These are phyloP conservation scores for Lycia hirtaria DNA, from an alignment of 2,888 invertebrate genomes.

Conservation along the genomic window DNA sequence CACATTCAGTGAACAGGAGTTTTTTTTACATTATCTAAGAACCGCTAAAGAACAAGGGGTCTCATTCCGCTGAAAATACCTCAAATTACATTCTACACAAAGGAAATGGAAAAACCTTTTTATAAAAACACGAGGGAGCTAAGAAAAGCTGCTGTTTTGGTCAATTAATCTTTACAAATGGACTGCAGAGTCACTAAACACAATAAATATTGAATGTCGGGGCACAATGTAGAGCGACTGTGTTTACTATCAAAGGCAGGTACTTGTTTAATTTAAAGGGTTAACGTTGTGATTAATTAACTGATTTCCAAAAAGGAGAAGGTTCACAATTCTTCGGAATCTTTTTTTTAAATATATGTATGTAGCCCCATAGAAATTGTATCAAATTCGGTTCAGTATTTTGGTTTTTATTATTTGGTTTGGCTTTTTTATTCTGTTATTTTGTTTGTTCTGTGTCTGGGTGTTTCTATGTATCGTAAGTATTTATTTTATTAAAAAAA, in stretches of 20 bases:
- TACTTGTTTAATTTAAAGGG: too few relatives aligned
- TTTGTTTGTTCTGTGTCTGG: too few relatives aligned
- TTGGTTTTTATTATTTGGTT: too few relatives aligned
- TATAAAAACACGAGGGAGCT: slow-evolving; percentile 41
- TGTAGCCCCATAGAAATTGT: too few relatives aligned
- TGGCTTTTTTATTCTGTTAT: too few relatives aligned
- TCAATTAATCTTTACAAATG: slow-evolving; percentile 48
- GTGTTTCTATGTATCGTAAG: too few relatives aligned
- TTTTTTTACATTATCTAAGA: slow-evolving; percentile 9
- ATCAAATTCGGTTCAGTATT: too few relatives aligned
- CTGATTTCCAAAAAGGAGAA: too few relatives aligned
- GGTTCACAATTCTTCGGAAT: too few relatives aligned
- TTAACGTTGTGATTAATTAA: too few relatives aligned
- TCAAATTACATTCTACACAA: slow-evolving; percentile 43
- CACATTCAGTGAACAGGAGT: slow-evolving; percentile 8
- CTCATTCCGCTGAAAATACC: slow-evolving; percentile 27
- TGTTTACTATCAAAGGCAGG: slow-evolving; percentile 1
- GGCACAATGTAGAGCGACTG: background rate
- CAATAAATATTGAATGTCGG: slow-evolving; percentile 17
- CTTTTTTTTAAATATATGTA: too few relatives aligned
- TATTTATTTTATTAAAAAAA: too few relatives aligned
- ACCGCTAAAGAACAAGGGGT: slow-evolving; percentile 16
- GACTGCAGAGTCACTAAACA: slow-evolving; percentile 20
- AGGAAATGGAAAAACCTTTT: slow-evolving; percentile 36
- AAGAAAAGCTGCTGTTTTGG: slow-evolving; percentile 31